A percentile compares a stretch with the other conserved stretches of the same genome.
Conservation (phyloP, 2,113 vertebrate genomes). For the Callithrix jacchus region DNA sequence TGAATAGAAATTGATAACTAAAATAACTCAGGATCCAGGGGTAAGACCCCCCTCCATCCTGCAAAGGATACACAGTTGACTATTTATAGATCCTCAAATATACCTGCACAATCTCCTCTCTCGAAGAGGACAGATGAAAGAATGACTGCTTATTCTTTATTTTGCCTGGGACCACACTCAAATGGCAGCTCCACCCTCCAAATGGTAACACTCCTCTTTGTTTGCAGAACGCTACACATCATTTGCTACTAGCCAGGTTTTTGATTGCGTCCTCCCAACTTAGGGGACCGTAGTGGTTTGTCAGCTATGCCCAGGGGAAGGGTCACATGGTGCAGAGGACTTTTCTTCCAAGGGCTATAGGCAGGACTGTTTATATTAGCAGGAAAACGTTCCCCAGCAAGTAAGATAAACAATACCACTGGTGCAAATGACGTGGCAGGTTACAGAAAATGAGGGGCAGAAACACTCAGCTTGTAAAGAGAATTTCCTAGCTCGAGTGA, state of each 20-base stretch:
- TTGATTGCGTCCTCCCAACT: not conserved
- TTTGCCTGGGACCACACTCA: not conserved
- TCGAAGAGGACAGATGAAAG: not conserved
- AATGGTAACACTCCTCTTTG: not conserved
- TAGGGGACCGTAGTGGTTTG: not conserved
- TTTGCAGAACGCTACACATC: not conserved
- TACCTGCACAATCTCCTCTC: not conserved
- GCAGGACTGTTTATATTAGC: not conserved
- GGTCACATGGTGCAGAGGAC: not conserved
- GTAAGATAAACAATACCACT: not conserved
- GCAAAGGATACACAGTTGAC: not conserved
- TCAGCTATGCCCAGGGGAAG: too few species aligned
- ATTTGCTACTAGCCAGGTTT: not conserved
- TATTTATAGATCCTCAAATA: not conserved
- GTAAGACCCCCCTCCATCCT: accelerated
- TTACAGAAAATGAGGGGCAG: not conserved
- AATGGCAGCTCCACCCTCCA: not conserved
- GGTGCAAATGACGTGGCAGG: accelerated
- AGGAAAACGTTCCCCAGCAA: not conserved
- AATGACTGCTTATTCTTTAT: not conserved
- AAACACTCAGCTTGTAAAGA: not conserved
- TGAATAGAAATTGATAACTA: not conserved
- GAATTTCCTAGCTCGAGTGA: not conserved
- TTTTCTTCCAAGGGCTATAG: not conserved
- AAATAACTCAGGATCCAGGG: not conserved